phyloP scores from a whole-genome alignment of 2,888 invertebrate species.

The Eristalinus sepulchralis region DNA sequence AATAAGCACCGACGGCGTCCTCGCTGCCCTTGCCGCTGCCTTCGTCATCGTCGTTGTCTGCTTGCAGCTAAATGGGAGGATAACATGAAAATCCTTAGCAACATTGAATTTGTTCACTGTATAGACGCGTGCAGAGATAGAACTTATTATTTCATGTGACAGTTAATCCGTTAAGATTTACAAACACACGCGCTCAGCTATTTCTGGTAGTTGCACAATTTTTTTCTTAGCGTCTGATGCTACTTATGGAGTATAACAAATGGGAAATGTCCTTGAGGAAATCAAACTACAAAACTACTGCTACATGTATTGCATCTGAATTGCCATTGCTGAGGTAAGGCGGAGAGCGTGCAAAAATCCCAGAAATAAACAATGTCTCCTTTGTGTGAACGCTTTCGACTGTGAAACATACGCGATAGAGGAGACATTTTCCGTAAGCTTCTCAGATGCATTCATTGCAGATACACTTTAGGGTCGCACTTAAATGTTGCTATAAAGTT shows the following conservation, averaged over 20 bases:
- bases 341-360: not conserved
- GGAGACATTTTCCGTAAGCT: conserved; percentile 1
- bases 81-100: conserved; percentile 64
- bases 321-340: not conserved
- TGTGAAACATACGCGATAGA: not conserved
- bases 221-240: conserved; percentile 13
- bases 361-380: conserved; percentile 29
- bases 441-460: not conserved
- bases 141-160: conserved; percentile 45
- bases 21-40: not conserved
- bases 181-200: conserved; percentile 8
- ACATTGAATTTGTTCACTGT: conserved; percentile 61
- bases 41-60: not conserved
- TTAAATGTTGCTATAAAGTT: conserved; percentile 37
- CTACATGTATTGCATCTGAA: conserved; percentile 23
- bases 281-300: conserved; percentile 50
- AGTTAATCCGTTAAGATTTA: conserved; percentile 57
- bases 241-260: conserved; percentile 59
- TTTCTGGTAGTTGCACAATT: not conserved
- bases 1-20: conserved; percentile 21
- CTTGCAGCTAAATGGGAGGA: conserved; percentile 41
- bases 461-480: conserved; percentile 21
- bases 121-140: conserved; percentile 23
- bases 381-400: conserved; percentile 17
- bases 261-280: conserved; percentile 55